Percentiles rank a stretch among this genome's conserved stretches.
Evolutionary conservation across 2,888 invertebrate genomes (phyloP).

Genomic region (Cremastinae sp.): DNA sequence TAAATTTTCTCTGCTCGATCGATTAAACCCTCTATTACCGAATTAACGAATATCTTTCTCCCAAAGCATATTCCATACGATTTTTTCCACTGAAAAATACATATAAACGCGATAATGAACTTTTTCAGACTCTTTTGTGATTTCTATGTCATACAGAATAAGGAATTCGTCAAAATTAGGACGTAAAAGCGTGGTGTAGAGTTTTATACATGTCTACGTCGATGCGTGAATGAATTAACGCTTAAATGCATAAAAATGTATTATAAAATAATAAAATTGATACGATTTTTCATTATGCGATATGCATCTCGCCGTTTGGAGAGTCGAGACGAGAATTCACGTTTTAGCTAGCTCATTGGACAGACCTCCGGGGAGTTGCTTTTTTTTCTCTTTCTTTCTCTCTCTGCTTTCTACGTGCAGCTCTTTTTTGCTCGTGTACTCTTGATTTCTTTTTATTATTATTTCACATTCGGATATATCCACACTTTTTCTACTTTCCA

Average conservation of each 20-base stretch:
- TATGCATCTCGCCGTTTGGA: conserved; percentile 58
- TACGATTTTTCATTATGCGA: neutral
- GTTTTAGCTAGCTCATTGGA: conserved; percentile 75
- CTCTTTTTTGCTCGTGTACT: conserved; percentile 36
- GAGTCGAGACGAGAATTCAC: conserved; percentile 67
- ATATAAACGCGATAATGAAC: too few relatives aligned
- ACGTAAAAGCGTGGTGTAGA: too few relatives aligned
- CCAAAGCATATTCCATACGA: conserved; percentile 2
- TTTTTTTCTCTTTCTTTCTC: conserved; percentile 68
- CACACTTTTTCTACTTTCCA: neutral
- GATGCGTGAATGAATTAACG: too few relatives aligned
- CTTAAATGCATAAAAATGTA: too few relatives aligned
- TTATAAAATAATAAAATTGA: too few relatives aligned
- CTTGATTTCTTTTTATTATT: conserved; percentile 32
- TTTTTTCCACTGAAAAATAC: too few relatives aligned
- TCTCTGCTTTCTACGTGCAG: conserved; percentile 27
- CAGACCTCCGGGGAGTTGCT: conserved; percentile 75
- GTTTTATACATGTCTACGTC: too few relatives aligned
- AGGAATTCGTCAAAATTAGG: too few relatives aligned
- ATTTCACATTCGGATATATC: neutral
- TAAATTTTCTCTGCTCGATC: conserved; percentile 42
- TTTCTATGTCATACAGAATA: too few relatives aligned
- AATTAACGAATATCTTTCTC: neutral
- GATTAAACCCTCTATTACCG: conserved; percentile 17
- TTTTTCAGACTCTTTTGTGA: too few relatives aligned